Evolutionary conservation across 1,140 invertebrate genomes (phyloP).

Genomic region (Rhynchophorus ferrugineus): DNA sequence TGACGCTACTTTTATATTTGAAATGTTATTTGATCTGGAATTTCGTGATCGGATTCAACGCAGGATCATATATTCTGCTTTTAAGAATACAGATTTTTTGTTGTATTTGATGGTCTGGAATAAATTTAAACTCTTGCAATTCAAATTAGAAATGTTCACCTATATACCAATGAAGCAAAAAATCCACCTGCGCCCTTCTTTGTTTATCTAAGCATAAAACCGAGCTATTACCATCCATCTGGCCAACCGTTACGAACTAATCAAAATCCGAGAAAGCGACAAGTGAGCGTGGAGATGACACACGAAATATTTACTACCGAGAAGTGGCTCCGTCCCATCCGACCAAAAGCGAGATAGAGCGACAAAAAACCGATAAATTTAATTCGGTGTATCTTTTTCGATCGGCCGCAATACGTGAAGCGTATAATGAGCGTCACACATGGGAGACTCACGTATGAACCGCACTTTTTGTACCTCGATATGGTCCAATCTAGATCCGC

Average conservation of each 20-base stretch:
- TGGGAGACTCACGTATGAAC: conserved; percentile 20
- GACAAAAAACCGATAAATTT: conserved; percentile 15
- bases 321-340: conserved; percentile 3
- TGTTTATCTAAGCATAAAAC: conserved; percentile 23
- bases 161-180: no score
- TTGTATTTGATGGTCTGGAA: no score
- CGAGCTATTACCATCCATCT: conserved; percentile 20
- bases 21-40: no score
- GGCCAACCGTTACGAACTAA: conserved; percentile 19
- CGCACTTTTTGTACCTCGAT: no score
- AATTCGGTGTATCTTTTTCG: conserved; percentile 21
- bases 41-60: no score
- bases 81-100: no score
- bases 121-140: no score
- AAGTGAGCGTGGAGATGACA: conserved; percentile 22
- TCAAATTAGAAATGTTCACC: no score
- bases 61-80: no score
- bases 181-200: conserved; percentile 19
- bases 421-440: conserved; percentile 25
- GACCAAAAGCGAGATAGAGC: background rate
- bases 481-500: no score
- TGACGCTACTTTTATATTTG: no score
- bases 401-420: conserved; percentile 15
- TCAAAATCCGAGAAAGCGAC: conserved; percentile 22
- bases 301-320: conserved; percentile 18